Evolutionary conservation across 2,888 invertebrate species (phyloP).

Genomic region (Scaptomyza tumidula): DNA sequence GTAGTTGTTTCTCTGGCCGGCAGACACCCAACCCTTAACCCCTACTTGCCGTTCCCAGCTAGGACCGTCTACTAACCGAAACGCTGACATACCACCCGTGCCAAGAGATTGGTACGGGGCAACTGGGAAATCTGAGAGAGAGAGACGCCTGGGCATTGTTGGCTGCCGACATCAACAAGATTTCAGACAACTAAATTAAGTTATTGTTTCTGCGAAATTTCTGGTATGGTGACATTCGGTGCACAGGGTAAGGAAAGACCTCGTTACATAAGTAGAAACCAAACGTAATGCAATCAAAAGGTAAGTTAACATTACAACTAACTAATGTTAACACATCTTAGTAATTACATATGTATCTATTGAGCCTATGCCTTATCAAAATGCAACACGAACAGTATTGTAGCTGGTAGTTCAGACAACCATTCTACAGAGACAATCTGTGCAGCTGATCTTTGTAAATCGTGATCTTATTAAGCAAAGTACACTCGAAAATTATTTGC

Average conservation of each 20-base stretch:
- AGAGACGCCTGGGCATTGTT: slow-evolving; percentile 21
- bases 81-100: slow-evolving; percentile 80
- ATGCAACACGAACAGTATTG: not conserved
- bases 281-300: not conserved
- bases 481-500: slow-evolving; percentile 70
- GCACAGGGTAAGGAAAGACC: not conserved
- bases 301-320: not conserved
- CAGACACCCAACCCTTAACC: slow-evolving; percentile 7
- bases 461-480: slow-evolving; percentile 75
- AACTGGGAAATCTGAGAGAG: slow-evolving; percentile 9
- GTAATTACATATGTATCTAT: not conserved
- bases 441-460: slow-evolving; percentile 59
- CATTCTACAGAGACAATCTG: slow-evolving; percentile 37
- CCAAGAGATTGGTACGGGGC: slow-evolving; percentile 33
- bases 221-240: slow-evolving; percentile 37
- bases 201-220: slow-evolving; percentile 70
- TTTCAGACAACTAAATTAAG: slow-evolving; percentile 80
- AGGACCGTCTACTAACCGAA: slow-evolving; percentile 54
- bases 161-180: slow-evolving; percentile 62
- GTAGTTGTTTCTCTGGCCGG: slow-evolving; percentile 30
- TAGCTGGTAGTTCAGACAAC: not conserved
- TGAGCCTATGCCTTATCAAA: slow-evolving; percentile 3
- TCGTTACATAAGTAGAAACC: not conserved
- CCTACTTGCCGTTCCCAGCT: slow-evolving; percentile 6
- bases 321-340: not conserved